These are phyloP conservation scores for Nephotettix cincticeps DNA, from an alignment of 1,140 invertebrate species.

Conservation along the genomic window DNA sequence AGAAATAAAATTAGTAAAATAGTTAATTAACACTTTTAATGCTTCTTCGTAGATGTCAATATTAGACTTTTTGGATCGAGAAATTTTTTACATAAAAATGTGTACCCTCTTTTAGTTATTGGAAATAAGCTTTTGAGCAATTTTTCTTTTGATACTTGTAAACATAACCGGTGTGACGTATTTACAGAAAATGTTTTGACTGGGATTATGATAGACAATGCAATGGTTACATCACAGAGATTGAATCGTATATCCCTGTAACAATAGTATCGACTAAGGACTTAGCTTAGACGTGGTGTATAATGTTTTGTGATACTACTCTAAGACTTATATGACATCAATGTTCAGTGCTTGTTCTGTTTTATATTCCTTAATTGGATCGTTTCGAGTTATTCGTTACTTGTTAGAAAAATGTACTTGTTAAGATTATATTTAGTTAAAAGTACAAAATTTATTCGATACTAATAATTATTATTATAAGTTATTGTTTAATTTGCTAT, in stretches of 20 bases:
- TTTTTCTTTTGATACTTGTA: no score
- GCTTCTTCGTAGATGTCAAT: no score
- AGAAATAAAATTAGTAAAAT: neutral
- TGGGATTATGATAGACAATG: neutral
- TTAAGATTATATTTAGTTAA: constrained; percentile 2
- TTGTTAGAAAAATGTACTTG: neutral
- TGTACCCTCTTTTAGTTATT: no score
- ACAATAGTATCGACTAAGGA: neutral
- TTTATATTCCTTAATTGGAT: constrained; percentile 9
- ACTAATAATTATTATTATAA: neutral
- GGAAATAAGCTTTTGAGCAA: no score
- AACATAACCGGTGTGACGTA: no score
- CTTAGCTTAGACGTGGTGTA: neutral
- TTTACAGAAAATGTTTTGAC: no score
- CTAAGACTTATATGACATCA: neutral
- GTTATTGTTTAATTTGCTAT: neutral
- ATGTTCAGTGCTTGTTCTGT: neutral
- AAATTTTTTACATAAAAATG: no score
- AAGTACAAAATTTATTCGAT: neutral
- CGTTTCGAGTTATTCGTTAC: neutral
- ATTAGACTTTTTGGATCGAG: no score
- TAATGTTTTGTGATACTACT: neutral
- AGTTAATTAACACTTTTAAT: neutral
- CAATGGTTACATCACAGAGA: neutral
- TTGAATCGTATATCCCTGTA: neutral